These are phyloP conservation scores for Phrynocephalus guinanensis DNA, from an alignment of 2,797 vertebrate genomes.

Conservation along the genomic window DNA sequence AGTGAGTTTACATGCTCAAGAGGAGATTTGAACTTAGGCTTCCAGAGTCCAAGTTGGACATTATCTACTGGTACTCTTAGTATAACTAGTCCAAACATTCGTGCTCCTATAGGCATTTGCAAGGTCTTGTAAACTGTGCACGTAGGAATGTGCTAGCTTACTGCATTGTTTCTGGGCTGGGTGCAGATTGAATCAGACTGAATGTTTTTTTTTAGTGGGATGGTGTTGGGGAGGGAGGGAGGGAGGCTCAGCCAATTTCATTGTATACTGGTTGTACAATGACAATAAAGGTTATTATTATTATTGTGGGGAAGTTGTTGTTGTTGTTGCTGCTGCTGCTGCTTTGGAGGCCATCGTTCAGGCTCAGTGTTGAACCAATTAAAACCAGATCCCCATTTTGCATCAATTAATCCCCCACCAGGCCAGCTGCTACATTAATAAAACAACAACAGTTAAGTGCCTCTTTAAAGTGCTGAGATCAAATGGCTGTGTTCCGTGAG, in stretches of 20 bases:
- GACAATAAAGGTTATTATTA: too few relatives aligned
- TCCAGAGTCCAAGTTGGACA: too few relatives aligned
- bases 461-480: conserved; percentile 45
- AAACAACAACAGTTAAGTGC: conserved; percentile 21
- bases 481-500: conserved; percentile 31
- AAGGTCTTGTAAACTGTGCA: not conserved
- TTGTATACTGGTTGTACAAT: too few relatives aligned
- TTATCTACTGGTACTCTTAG: too few relatives aligned
- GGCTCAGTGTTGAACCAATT: conserved; percentile 35
- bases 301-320: not conserved
- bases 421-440: conserved; percentile 31
- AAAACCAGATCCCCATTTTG: conserved; percentile 38
- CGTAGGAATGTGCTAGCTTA: not conserved
- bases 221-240: too few relatives aligned
- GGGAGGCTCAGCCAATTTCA: too few relatives aligned
- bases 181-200: not conserved
- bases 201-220: too few relatives aligned
- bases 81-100: too few relatives aligned
- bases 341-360: conserved; percentile 34
- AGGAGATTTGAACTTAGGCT: too few relatives aligned
- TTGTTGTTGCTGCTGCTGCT: not conserved
- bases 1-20: too few relatives aligned
- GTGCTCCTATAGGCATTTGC: not conserved
- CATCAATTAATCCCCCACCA: conserved; percentile 41
- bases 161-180: not conserved